Evolutionary conservation across 2,797 vertebrate species (phyloP), one percentile per base, ranked within the genome.

Genomic region (Semaprochilodus insignis): DNA sequence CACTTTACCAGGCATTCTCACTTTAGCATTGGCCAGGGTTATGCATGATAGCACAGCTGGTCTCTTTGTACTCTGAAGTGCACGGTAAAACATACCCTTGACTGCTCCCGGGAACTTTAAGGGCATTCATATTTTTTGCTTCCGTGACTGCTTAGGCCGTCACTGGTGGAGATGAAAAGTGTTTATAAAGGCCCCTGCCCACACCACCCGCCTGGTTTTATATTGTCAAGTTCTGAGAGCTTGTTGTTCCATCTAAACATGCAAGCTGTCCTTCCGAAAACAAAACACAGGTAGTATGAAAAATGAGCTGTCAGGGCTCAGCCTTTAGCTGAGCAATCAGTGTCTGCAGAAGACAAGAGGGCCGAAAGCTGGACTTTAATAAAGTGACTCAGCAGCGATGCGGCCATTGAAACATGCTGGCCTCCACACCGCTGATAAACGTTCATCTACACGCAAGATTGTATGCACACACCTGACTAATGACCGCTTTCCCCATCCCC

Each of bases 251-350:
- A 51, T 80, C 67, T 71, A 81, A 78, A 82, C 80, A 78, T 85
- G 72, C 65, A 21, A 71, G 67, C 80, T 80, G 81, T 81, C 51
- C 14, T 80, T 87, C 77, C 82, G 65, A 88, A 91, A 83, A 88
- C 83, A 77, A 82, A 83, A 82, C 87, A 65, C 69, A 74, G 83
- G 69, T 75, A 23, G 65, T 48, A 73, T 90, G 90, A 91, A 89
- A 91, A 91, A 92, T 88, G 77, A 88, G 87, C 89, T 92, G 90
- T 87, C 90, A 88, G 78, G 54, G 10, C 54, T 19, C 27, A 75
- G 79, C 80, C 79, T 85, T 87, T 86, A 80, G 83, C 82, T 44
- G 74, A 90, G 89, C 83, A 83, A 91, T 92, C 90, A 89, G 73
- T 87, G 85, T 88, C 85, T 74, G 79, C 84, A 74, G 74, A 83